Base-by-base conservation (phyloP, 2,113 vertebrate genomes). In the Corythoichthys intestinalis region DNA sequence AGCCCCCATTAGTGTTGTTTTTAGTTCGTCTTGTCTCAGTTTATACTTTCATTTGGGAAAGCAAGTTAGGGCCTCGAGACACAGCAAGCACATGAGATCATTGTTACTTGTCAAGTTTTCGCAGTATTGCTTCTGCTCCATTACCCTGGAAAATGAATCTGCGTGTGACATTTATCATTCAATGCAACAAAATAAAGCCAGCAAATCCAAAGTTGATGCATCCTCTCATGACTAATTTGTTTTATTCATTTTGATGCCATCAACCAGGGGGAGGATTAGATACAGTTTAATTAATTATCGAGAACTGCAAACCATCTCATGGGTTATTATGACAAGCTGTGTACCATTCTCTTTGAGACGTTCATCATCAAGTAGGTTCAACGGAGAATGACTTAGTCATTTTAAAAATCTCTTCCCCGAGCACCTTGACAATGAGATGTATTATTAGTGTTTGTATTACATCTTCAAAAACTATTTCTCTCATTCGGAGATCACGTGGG, bases 21-120 rank as follows among this genome's bases (percentile, higher is more conserved):
- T 28, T 28, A 28, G 20, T 28, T 28, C 20, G 20, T 28, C 20
- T 1, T 44, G 9, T 5, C 41, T 44, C 41, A 44, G 9, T 44
- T 44, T 44, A 7, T 3, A 8, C 47, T 13, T 48, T 48, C 47
- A 48, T 48, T 13, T 8, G 47, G 11, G 47, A 48, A 48, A 11
- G 4, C 47, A 48, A 48, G 11, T 2, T 13, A 48, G 47, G 47
- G 4, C 41, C 41, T 8, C 41, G 4, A 44, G 8, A 48, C 47
- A 13, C 47, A 48, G 12, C 47, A 48, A 48, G 47, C 47, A 48
- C 3, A 50, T 50, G 14, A 14, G 48, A 50, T 13, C 48, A 54
- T 39, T 41, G 4, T 50, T 44, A 49, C 49, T 11, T 58, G 15
- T 67, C 58, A 65, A 56, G 57, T 65, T 56, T 73, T 44, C 52